A percentile compares a stretch with the other conserved stretches of the same genome.
Evolutionary conservation across 2,797 vertebrate species (phyloP).

Genomic region (Hipposideros larvatus): DNA sequence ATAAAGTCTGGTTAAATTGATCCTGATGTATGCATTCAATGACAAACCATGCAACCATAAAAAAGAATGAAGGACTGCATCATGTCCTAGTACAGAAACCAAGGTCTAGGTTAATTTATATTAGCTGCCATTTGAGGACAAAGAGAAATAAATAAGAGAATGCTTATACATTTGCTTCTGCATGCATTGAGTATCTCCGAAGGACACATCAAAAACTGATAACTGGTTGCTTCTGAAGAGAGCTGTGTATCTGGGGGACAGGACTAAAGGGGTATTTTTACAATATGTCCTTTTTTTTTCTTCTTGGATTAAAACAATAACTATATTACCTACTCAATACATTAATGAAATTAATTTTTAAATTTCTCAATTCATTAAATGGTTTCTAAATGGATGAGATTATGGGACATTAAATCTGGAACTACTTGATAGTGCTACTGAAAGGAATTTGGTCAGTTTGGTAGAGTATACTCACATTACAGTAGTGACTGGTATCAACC

Average conservation of each 20-base stretch:
- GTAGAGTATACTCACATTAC: neutral
- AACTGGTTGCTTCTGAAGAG: neutral
- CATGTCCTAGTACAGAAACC: neutral
- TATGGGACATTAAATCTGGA: neutral
- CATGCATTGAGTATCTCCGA: neutral
- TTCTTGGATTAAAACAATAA: slow-evolving; percentile 13
- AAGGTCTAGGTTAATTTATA: neutral
- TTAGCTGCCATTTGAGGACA: neutral
- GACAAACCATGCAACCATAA: neutral
- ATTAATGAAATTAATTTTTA: neutral
- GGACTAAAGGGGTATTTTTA: neutral
- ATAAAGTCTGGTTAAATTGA: neutral
- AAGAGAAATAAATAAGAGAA: slow-evolving; percentile 29
- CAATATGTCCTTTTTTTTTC: neutral
- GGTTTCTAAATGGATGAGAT: neutral
- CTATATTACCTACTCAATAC: neutral
- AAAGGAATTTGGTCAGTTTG: neutral
- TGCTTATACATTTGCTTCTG: neutral
- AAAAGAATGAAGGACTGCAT: neutral
- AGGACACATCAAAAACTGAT: neutral
- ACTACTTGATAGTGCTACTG: neutral
- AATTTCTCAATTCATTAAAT: neutral
- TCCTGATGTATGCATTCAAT: neutral
- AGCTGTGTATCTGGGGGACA: neutral
- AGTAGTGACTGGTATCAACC: neutral